Conservation (phyloP, 2,888 invertebrate genomes). For the Leucozona laternaria region DNA sequence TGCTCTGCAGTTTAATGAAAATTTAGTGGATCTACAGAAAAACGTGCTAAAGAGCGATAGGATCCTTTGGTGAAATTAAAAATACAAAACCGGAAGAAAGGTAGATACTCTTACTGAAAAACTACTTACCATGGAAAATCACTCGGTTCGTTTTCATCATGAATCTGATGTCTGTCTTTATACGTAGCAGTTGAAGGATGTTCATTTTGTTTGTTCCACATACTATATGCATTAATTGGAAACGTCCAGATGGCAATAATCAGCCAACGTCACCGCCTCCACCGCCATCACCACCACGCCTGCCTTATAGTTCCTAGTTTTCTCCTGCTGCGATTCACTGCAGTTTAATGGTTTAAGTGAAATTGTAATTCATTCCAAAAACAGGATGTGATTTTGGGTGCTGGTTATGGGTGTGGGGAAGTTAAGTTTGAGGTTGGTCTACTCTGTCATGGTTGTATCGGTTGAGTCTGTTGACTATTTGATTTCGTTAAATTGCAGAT, state of each 20-base stretch:
- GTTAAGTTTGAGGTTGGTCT: conserved; percentile 26
- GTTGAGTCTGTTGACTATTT: conserved; percentile 23
- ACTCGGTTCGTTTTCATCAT: not conserved
- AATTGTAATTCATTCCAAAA: conserved; percentile 74
- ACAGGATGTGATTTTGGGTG: conserved; percentile 46
- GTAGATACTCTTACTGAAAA: not conserved
- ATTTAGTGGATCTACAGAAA: not conserved
- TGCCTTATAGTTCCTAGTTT: not conserved
- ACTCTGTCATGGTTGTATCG: not conserved
- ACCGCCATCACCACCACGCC: too few relatives aligned
- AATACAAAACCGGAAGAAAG: not conserved
- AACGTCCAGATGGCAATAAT: not conserved
- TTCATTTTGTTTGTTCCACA: not conserved
- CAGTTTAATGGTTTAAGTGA: conserved; percentile 78
- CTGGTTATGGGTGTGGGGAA: not conserved
- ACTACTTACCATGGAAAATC: not conserved
- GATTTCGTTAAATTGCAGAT: not conserved
- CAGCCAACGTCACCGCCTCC: too few relatives aligned
- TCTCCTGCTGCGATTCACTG: conserved; percentile 76
- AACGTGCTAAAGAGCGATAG: conserved; percentile 2
- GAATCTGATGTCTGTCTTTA: not conserved
- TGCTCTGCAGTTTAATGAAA: conserved; percentile 48
- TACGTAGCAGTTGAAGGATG: not conserved
- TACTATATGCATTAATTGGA: not conserved
- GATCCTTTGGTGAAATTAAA: not conserved